phyloP scores from a whole-genome alignment of 1,140 invertebrate genomes.

The Vollenhovia emeryi region DNA sequence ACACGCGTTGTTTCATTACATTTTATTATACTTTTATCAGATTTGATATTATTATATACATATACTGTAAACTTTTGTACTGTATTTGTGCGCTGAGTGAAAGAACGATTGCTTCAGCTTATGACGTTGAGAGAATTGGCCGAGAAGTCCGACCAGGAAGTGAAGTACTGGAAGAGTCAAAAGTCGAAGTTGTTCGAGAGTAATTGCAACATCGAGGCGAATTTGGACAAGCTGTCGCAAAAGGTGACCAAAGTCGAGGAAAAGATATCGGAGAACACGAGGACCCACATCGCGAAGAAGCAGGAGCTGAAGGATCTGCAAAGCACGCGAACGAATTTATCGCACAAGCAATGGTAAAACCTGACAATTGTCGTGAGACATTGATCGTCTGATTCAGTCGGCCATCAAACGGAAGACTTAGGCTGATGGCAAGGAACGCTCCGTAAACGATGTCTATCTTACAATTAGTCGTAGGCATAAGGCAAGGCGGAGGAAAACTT shows the following conservation, averaged over 20 bases:
- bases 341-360: constrained; percentile 30
- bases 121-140: not conserved
- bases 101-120: constrained; percentile 6
- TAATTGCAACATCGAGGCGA: not conserved
- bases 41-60: not conserved
- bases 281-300: not conserved
- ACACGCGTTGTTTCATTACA: too few species aligned
- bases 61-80: not conserved
- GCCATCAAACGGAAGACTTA: not conserved
- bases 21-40: not conserved
- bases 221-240: not conserved
- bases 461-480: too few species aligned
- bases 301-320: constrained; percentile 41
- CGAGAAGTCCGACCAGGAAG: not conserved
- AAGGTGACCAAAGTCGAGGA: not conserved
- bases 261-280: not conserved
- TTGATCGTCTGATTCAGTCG: not conserved
- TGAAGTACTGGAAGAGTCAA: not conserved
- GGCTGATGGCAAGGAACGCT: too few species aligned
- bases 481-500: too few species aligned
- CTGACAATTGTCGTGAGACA: not conserved
- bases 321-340: not conserved
- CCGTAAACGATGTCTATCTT: too few species aligned
- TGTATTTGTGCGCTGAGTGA: not conserved
- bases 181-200: constrained; percentile 13